Evolutionary conservation across 1,140 invertebrate genomes (phyloP).

Genomic region (Atta cephalotes): DNA sequence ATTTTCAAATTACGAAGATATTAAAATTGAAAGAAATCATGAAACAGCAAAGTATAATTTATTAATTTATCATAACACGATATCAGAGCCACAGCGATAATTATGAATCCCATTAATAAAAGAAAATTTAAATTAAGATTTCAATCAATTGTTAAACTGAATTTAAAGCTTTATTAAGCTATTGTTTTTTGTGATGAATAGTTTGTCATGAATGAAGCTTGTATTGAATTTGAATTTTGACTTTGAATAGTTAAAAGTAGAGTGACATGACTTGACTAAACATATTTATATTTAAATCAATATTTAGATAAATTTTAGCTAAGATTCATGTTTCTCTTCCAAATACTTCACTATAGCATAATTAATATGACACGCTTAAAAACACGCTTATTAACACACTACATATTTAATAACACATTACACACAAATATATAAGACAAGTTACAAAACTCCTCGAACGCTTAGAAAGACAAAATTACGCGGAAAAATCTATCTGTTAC

Average conservation of each 20-base stretch:
- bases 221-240: background rate
- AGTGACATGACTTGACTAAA: background rate
- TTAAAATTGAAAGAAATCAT: background rate
- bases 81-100: background rate
- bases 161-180: background rate
- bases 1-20: background rate
- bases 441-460: background rate
- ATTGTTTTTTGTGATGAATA: background rate
- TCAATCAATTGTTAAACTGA: background rate
- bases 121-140: background rate
- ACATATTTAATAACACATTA: background rate
- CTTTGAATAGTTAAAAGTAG: background rate
- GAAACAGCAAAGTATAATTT: background rate
- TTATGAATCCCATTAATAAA: background rate
- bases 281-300: background rate
- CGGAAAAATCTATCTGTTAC: background rate
- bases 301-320: background rate
- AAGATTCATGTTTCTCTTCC: background rate
- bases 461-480: background rate
- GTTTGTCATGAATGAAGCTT: background rate
- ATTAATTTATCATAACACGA: background rate
- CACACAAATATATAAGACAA: background rate
- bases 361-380: background rate
- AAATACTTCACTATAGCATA: background rate
- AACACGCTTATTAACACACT: background rate